Evolutionary conservation across 2,797 vertebrate species (phyloP), one percentile per base, ranked within the genome.

Genomic region (Petrocephalus sullivani): DNA sequence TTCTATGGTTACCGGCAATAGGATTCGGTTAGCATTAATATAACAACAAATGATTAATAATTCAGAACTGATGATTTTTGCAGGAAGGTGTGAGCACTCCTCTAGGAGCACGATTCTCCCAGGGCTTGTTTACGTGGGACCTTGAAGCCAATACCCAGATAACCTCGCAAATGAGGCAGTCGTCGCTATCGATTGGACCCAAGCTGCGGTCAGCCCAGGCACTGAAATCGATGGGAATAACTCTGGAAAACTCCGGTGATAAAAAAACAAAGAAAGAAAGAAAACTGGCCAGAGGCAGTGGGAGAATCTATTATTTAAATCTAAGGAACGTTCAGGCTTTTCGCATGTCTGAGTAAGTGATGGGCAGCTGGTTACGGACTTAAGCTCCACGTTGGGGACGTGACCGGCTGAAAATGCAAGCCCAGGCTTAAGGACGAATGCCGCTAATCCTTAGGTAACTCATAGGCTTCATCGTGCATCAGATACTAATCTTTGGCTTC

Each of bases 11-110:
- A 90, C 75, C 49, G 88, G 86, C 89, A 88, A 89, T 71, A 78
- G 75, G 91, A 92, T 89, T 89, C 88, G 91, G 92, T 91, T 91
- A 91, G 92, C 91, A 89, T 89, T 94, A 92, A 94, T 93, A 91
- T 90, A 90, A 93, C 93, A 94, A 93, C 92, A 90, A 89, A 87
- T 89, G 71, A 91, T 92, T 92, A 94, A 95, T 94, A 93, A 95
- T 95, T 94, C 92, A 94, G 88, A 87, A 88, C 87, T 61, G 71
- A 87, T 89, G 46, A 49, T 89, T 91, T 91, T 90, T 90, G 91
- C 92, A 89, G 85, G 92, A 90, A 85, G 92, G 53, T 85, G 64
- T 86, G 46, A 83, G 90, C 88, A 89, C 88, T 89, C 33, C 93
- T 93, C 91, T 91, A 90, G 92, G 90, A 90, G 61, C 64, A 41